phyloP scores from a whole-genome alignment of 2,797 vertebrate species.

The Pyrocephalus nanus region DNA sequence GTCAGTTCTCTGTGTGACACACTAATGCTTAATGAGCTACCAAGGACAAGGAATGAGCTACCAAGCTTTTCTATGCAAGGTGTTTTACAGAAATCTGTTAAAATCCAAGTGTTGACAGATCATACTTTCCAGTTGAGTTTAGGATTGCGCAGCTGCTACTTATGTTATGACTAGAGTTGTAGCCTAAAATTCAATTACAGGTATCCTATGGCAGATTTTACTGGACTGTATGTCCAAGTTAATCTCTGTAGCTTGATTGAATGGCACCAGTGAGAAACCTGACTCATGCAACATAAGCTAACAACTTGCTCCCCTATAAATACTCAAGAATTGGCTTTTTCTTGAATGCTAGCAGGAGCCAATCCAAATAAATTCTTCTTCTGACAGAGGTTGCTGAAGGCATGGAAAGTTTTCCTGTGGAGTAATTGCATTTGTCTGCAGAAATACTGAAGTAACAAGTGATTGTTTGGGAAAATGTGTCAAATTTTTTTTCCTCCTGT shows the following conservation, averaged over 20 bases:
- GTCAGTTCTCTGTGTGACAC: accelerated
- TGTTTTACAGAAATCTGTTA: neutral
- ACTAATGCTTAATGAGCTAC: neutral
- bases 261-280: neutral
- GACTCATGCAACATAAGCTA: neutral
- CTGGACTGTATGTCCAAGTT: neutral
- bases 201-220: neutral
- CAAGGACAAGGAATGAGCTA: neutral
- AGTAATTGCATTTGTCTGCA: neutral
- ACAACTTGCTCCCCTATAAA: neutral
- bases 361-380: neutral
- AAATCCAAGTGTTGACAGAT: neutral
- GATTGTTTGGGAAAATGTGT: neutral
- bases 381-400: neutral
- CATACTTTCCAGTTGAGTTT: neutral
- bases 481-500: neutral
- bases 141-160: neutral
- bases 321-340: neutral
- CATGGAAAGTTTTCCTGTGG: neutral
- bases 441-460: neutral
- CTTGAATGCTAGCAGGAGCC: neutral
- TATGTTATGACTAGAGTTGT: neutral
- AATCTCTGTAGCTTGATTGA: neutral
- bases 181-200: neutral
- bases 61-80: neutral